phyloP scores from a whole-genome alignment of 2,113 vertebrate genomes.

The Oncorhynchus masou region DNA sequence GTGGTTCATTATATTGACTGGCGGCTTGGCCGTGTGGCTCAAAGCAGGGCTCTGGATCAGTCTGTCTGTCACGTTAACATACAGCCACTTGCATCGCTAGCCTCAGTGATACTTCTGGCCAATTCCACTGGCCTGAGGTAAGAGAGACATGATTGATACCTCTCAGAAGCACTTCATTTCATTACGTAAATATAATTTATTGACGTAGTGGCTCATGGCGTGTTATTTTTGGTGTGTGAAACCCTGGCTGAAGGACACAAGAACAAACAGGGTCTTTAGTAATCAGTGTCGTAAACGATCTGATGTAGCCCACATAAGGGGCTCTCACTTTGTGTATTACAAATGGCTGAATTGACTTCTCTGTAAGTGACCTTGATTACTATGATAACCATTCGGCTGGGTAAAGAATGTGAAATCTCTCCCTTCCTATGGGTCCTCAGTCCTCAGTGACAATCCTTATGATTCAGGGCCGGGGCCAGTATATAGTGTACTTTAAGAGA shows the following conservation, averaged over 20 bases:
- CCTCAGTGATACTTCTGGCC: neutral
- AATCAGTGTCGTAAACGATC: slow-evolving; percentile 12
- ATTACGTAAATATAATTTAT: slow-evolving; percentile 65
- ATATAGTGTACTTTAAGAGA: too few species aligned
- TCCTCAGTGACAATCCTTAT: too few species aligned
- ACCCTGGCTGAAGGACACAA: slow-evolving; percentile 28
- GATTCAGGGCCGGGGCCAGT: too few species aligned
- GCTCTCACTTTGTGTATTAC: slow-evolving; percentile 6
- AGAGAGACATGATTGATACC: slow-evolving; percentile 35
- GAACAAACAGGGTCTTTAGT: slow-evolving; percentile 42
- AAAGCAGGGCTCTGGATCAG: neutral
- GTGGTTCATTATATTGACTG: slow-evolving; percentile 32
- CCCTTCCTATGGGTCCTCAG: too few species aligned
- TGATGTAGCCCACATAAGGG: slow-evolving; percentile 18
- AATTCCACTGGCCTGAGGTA: neutral
- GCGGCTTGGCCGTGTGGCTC: neutral
- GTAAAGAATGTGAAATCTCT: too few species aligned
- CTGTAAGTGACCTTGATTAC: slow-evolving; percentile 8
- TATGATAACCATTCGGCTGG: too few species aligned
- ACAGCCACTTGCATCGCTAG: neutral
- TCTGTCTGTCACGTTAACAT: neutral
- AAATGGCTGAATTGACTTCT: slow-evolving; percentile 23
- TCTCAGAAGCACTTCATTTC: slow-evolving; percentile 57
- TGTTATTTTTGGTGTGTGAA: slow-evolving; percentile 49
- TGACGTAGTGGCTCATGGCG: slow-evolving; percentile 58